These are phyloP conservation scores for Petaurus breviceps DNA, from an alignment of 2,113 vertebrate species.

Conservation along the genomic window DNA sequence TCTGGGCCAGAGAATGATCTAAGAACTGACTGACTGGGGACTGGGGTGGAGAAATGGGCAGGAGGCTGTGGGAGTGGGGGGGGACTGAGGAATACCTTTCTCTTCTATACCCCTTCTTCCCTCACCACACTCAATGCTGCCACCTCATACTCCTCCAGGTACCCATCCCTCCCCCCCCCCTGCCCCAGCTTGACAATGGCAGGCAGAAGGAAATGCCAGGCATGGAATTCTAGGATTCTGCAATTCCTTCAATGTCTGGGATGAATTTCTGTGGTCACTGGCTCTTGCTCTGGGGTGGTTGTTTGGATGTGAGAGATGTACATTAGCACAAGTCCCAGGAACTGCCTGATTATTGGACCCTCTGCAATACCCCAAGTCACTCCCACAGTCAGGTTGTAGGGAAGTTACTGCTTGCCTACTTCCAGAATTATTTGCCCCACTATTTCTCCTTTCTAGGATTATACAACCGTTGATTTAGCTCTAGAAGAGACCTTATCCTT, in stretches of 20 bases:
- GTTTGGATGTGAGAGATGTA: background rate
- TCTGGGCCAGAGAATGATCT: background rate
- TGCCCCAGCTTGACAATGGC: background rate
- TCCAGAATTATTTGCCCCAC: background rate
- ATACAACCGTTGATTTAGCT: background rate
- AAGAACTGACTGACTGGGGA: background rate
- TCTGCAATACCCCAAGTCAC: background rate
- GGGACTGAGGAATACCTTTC: background rate
- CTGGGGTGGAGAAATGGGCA: background rate
- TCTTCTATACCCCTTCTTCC: background rate
- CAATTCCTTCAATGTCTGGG: slow-evolving; percentile 21
- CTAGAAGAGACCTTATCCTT: background rate
- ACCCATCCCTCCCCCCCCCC: background rate
- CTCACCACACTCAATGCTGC: background rate
- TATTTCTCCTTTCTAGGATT: background rate
- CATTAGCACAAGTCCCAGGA: background rate
- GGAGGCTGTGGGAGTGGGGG: background rate
- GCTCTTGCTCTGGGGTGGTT: background rate
- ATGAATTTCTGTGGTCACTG: background rate
- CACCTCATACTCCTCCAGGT: background rate
- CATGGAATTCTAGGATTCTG: slow-evolving; percentile 18
- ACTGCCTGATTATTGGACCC: background rate
- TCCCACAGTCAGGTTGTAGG: background rate
- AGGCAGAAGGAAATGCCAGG: background rate
- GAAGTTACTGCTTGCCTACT: background rate